A percentile compares a stretch with the other conserved stretches of the same genome.
phyloP scores from a whole-genome alignment of 37 sponge, comb jelly and placozoan species.

The Eunapius fragilis region DNA sequence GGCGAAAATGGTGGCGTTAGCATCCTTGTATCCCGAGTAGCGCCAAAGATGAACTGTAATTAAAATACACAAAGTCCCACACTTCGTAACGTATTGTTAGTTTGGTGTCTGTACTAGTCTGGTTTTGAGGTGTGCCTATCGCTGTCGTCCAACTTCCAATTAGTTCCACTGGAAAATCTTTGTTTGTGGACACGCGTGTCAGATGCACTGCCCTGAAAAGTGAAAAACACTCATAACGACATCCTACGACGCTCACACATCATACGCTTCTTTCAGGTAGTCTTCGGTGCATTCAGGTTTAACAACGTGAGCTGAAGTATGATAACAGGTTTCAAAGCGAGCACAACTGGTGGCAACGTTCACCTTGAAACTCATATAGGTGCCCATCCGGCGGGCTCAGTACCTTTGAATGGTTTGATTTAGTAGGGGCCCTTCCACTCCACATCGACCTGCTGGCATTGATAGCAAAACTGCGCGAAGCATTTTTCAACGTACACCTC shows the following conservation, averaged over 20 bases:
- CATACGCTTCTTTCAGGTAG: slow-evolving; percentile 73
- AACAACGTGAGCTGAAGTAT: slow-evolving; percentile 60
- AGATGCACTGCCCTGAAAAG: slow-evolving; percentile 55
- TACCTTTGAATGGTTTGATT: slow-evolving; percentile 62
- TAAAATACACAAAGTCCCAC: background rate
- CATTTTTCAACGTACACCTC: background rate
- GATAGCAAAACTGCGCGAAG: background rate
- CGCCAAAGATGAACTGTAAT: slow-evolving; percentile 68
- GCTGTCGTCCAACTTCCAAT: slow-evolving; percentile 85
- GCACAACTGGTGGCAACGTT: background rate
- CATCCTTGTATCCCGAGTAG: slow-evolving; percentile 34
- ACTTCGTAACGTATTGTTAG: background rate
- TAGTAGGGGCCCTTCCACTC: slow-evolving; percentile 10
- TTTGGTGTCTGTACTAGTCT: slow-evolving; percentile 49
- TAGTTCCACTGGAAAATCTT: slow-evolving; percentile 58
- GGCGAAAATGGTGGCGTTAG: background rate
- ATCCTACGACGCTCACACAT: background rate
- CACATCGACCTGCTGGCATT: slow-evolving; percentile 24
- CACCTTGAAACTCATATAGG: slow-evolving; percentile 57
- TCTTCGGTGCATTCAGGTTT: slow-evolving; percentile 79
- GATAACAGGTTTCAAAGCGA: background rate
- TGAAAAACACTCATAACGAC: background rate
- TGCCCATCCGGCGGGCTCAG: slow-evolving; percentile 31
- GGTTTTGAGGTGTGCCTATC: slow-evolving; percentile 70
- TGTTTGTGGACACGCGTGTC: slow-evolving; percentile 22